These are phyloP conservation scores for Sparus aurata DNA, from an alignment of 2,797 vertebrate species.

Conservation along the genomic window DNA sequence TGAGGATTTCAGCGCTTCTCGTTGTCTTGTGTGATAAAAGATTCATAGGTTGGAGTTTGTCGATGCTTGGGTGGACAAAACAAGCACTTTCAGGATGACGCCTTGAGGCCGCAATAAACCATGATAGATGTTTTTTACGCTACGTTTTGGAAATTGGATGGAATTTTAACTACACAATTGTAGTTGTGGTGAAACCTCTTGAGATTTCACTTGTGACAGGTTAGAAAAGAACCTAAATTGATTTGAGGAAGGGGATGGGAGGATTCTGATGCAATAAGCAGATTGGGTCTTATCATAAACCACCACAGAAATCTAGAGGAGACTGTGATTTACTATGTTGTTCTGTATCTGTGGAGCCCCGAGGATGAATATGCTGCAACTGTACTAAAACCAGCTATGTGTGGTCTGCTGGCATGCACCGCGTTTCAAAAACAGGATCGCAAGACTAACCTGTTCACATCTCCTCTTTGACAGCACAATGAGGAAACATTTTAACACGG, in stretches of 20 bases:
- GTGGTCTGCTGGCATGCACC: constrained; percentile 13
- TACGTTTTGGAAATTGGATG: background rate
- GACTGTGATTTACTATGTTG: background rate
- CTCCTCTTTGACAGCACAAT: constrained; percentile 2
- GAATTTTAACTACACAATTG: too few species aligned
- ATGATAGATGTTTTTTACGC: background rate
- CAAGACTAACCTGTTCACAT: constrained; percentile 19
- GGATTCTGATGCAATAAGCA: background rate
- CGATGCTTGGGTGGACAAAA: background rate
- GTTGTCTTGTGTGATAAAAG: background rate
- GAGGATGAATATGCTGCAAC: background rate
- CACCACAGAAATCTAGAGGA: background rate
- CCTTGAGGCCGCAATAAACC: background rate
- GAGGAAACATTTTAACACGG: background rate
- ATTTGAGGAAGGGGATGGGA: background rate
- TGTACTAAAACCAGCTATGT: background rate
- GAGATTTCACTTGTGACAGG: background rate
- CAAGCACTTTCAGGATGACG: background rate
- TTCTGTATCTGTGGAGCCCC: background rate
- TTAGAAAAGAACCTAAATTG: background rate
- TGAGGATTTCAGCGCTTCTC: background rate
- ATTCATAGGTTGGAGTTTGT: background rate
- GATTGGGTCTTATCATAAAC: too few species aligned
- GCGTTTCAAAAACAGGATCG: constrained; percentile 9
- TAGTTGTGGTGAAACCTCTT: too few species aligned